These are phyloP conservation scores for Clistopyga incitator DNA, from an alignment of 2,888 invertebrate genomes.

Conservation along the genomic window DNA sequence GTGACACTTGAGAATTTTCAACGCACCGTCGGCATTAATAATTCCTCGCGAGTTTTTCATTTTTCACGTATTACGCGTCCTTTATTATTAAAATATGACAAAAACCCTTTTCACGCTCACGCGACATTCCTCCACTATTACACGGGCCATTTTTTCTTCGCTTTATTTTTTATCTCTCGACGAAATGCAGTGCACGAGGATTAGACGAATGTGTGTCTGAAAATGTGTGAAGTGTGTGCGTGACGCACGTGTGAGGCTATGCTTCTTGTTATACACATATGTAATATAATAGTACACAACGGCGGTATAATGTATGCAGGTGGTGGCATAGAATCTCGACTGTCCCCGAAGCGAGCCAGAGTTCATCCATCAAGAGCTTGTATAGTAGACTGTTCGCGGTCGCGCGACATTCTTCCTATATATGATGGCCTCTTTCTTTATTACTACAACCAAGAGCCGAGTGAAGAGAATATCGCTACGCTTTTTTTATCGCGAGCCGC, in stretches of 20 bases:
- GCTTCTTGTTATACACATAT: conserved; percentile 21
- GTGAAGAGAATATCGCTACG: conserved; percentile 60
- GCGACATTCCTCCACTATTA: conserved; percentile 25
- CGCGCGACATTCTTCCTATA: conserved; percentile 62
- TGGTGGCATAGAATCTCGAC: conserved; percentile 68
- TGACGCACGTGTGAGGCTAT: conserved; percentile 18
- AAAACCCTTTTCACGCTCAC: conserved; percentile 27
- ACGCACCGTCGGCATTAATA: conserved; percentile 54
- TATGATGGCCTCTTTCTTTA: conserved; percentile 54
- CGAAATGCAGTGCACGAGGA: conserved; percentile 42
- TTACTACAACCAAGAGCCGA: conserved; percentile 30
- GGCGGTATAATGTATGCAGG: conserved; percentile 70
- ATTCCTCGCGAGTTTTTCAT: conserved; percentile 45
- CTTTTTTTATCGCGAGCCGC: conserved; percentile 49
- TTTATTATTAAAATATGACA: background rate
- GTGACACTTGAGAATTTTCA: conserved; percentile 48
- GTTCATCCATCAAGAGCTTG: conserved; percentile 77
- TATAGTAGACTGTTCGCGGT: conserved; percentile 61
- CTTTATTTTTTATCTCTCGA: conserved; percentile 26
- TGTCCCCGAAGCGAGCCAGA: conserved; percentile 65
- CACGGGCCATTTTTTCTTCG: background rate
- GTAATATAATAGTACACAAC: conserved; percentile 11
- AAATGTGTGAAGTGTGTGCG: conserved; percentile 29
- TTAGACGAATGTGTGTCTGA: conserved; percentile 17
- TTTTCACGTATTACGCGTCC: conserved; percentile 39